Conservation (phyloP, 1,140 invertebrate genomes). For the Ceratina japonica region DNA sequence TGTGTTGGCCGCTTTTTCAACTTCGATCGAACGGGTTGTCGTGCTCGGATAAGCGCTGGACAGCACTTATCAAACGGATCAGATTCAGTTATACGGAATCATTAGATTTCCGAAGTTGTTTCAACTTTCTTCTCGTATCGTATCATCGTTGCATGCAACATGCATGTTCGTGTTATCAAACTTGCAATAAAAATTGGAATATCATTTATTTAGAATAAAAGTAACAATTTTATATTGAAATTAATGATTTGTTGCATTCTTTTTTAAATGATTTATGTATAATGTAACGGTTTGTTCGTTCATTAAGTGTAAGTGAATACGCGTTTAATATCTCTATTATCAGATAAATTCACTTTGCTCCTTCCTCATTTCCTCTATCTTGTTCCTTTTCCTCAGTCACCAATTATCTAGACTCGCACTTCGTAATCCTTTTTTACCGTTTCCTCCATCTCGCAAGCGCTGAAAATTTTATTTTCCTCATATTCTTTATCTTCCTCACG, state of each 20-base stretch:
- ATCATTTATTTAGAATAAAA: no score
- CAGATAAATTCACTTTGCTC: slow-evolving; percentile 8
- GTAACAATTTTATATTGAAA: no score
- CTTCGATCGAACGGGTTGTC: background rate
- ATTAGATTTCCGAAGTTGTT: slow-evolving; percentile 1
- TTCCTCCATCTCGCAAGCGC: background rate
- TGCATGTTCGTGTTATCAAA: no score
- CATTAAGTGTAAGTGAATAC: no score
- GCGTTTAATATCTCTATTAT: background rate
- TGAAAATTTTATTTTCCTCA: background rate
- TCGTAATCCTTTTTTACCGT: background rate
- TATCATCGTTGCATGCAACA: no score
- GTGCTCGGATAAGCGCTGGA: background rate
- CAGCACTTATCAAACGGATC: background rate
- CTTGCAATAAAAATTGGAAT: no score
- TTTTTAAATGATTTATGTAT: no score
- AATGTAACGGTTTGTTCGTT: no score
- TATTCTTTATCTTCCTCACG: slow-evolving; percentile 6
- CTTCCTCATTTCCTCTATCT: background rate
- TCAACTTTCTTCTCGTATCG: no score
- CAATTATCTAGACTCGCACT: no score
- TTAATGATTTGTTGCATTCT: no score
- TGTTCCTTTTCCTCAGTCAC: no score
- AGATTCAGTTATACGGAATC: background rate
- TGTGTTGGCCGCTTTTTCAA: background rate